Percentiles rank a stretch among this genome's conserved stretches.
Evolutionary conservation across 2,888 invertebrate species (phyloP).

Genomic region (Boloria selene): DNA sequence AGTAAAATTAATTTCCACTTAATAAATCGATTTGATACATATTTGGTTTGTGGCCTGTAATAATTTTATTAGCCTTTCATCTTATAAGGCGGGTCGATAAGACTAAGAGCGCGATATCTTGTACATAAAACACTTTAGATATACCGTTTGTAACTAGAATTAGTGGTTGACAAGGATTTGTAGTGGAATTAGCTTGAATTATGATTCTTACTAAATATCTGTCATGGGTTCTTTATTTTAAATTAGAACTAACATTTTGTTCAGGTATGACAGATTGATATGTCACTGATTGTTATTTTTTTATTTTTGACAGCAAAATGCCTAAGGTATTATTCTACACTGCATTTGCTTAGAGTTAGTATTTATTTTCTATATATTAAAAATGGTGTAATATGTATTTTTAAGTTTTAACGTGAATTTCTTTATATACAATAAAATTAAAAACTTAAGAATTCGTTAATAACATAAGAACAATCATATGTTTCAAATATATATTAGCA

Average conservation of each 20-base stretch:
- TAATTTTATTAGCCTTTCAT: conserved; percentile 40
- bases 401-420: too few relatives aligned
- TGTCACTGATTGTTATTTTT: too few relatives aligned
- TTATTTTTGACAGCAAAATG: too few relatives aligned
- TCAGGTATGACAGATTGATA: too few relatives aligned
- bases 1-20: background rate
- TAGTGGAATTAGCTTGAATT: conserved; percentile 9
- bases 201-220: conserved; percentile 13
- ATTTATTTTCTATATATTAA: too few relatives aligned
- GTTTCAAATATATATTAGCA: too few relatives aligned
- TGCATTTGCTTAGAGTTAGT: too few relatives aligned
- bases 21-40: conserved; percentile 28
- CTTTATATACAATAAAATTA: too few relatives aligned
- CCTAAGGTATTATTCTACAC: too few relatives aligned
- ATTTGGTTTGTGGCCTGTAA: conserved; percentile 30
- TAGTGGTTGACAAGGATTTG: conserved; percentile 18
- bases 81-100: conserved; percentile 43
- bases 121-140: conserved; percentile 42
- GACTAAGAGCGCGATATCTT: conserved; percentile 39
- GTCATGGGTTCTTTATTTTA: background rate
- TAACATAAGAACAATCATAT: too few relatives aligned
- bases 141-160: conserved; percentile 22
- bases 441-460: too few relatives aligned
- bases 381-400: too few relatives aligned
- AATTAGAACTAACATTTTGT: background rate